Percentiles rank a stretch among this genome's conserved stretches.
phyloP scores from a whole-genome alignment of 1,140 invertebrate species.

The Eumaeus atala region DNA sequence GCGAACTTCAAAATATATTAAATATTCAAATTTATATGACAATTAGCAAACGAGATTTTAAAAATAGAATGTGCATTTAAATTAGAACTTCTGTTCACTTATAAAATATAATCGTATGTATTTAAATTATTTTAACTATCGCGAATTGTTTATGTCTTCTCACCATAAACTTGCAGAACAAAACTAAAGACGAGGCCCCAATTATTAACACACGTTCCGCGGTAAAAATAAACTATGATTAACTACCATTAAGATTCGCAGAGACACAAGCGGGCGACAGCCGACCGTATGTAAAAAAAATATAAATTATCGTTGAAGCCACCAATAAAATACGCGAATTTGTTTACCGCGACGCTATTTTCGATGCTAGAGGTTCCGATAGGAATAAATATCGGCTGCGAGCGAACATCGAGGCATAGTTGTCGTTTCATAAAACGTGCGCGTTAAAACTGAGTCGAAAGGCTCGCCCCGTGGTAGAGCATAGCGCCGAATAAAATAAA shows the following conservation, averaged over 20 bases:
- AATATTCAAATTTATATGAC: too few relatives aligned
- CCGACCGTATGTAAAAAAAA: conserved; percentile 50
- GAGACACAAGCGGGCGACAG: conserved; percentile 54
- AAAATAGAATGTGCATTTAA: too few relatives aligned
- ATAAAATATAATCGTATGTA: too few relatives aligned
- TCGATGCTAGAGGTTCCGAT: conserved; percentile 56
- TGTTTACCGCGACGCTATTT: conserved; percentile 61
- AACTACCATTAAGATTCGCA: conserved; percentile 69
- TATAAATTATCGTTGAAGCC: conserved; percentile 36
- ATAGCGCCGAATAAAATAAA: conserved; percentile 75
- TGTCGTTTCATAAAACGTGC: conserved; percentile 74
- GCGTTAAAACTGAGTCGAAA: conserved; percentile 74
- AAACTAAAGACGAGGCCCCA: conserved; percentile 60
- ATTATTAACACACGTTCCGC: conserved; percentile 69
- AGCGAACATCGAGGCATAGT: conserved; percentile 69
- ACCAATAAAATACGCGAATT: conserved; percentile 57
- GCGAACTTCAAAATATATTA: conserved; percentile 4
- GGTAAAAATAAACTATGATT: conserved; percentile 74
- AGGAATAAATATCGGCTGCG: conserved; percentile 66
- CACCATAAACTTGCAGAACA: conserved; percentile 36
- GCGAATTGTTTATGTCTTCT: too few relatives aligned
- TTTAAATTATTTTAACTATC: too few relatives aligned
- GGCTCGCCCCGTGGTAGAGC: conserved; percentile 71
- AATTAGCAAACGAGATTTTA: too few relatives aligned
- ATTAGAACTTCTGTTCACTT: too few relatives aligned